Percentiles rank a stretch among this genome's conserved stretches.
phyloP scores from a whole-genome alignment of 2,797 vertebrate species.

The Cirrhinus molitorella region DNA sequence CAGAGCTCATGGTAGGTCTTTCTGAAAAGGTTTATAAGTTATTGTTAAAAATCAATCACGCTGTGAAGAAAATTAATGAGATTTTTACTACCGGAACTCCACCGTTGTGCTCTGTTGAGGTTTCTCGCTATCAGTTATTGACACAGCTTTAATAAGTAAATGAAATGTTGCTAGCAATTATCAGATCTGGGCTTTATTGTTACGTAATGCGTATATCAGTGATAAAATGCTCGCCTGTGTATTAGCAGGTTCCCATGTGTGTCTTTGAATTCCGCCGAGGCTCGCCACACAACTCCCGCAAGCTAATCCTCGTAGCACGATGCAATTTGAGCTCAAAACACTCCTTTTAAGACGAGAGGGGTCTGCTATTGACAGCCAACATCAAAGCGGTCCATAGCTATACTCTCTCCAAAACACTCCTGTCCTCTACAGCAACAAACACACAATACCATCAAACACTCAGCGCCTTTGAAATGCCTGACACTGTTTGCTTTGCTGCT shows the following conservation, averaged over 20 bases:
- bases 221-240: background rate
- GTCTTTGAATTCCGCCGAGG: slow-evolving; percentile 28
- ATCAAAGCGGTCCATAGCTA: slow-evolving; percentile 74
- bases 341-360: slow-evolving; percentile 48
- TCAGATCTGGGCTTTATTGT: slow-evolving; percentile 27
- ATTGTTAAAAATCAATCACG: slow-evolving; percentile 30
- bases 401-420: slow-evolving; percentile 62
- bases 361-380: slow-evolving; percentile 76
- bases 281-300: slow-evolving; percentile 50
- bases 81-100: slow-evolving; percentile 13
- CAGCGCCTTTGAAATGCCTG: slow-evolving; percentile 76
- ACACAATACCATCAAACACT: slow-evolving; percentile 82
- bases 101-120: background rate
- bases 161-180: slow-evolving; percentile 10
- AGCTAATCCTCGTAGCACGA: slow-evolving; percentile 69
- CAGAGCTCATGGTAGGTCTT: background rate
- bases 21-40: slow-evolving; percentile 10
- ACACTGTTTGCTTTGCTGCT: slow-evolving; percentile 78
- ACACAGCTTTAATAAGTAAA: background rate
- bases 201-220: slow-evolving; percentile 21
- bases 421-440: slow-evolving; percentile 63
- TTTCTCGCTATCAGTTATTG: slow-evolving; percentile 14
- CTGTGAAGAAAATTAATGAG: slow-evolving; percentile 28
- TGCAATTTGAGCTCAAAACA: slow-evolving; percentile 66
- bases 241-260: background rate